Base-by-base conservation (phyloP, 2,113 vertebrate genomes). In the Semnornis frantzii region DNA sequence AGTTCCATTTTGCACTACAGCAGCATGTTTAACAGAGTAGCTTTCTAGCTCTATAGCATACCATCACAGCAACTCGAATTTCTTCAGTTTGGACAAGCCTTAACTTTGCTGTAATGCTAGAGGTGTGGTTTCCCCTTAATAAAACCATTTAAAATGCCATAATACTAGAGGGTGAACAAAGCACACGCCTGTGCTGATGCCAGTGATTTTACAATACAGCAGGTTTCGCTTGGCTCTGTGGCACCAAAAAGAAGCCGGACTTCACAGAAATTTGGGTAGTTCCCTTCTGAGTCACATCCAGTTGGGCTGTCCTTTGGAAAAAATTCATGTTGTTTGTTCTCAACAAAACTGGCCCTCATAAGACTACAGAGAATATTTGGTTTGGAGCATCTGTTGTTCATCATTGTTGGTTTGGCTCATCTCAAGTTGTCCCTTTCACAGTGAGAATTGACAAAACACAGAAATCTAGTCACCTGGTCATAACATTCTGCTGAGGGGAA, bases 401-500 rank as follows among this genome's bases (percentile, higher is more conserved):
- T 62, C 88, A 46, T 31, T 10, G 8, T 55, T 59, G 57, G 39
- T 95, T 84, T 92, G 31, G 58, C 60, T 84, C 80, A 89, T 80
- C 72, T 93, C 71, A 52, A 58, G 80, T 73, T 85, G 68, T 92
- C 92, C 44, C 64, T 96, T 94, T 68, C 68, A 88, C 83, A 73
- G 27, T 8, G 23, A 82, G 74, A 97, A 91, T 7, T 78, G 92
- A 95, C 62, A 73, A 96, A 96, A 85, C n/a, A 95, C 63, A 92
- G 94, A 96, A 95, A 95, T 97, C 93, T 97, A 94, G 95, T 94
- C 87, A 91, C 46, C 91, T 96, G 96, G 93, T 93, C 76, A 72
- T n/a, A 54, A 89, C 88, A 93, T 75, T 94, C 79, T 88, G 82
- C 75, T 75, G 82, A 90, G 58, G 82, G 82, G 62, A 82, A 94